A percentile compares a stretch with the other conserved stretches of the same genome.
Conservation (phyloP, 2,797 vertebrate species). For the Pterois miles region DNA sequence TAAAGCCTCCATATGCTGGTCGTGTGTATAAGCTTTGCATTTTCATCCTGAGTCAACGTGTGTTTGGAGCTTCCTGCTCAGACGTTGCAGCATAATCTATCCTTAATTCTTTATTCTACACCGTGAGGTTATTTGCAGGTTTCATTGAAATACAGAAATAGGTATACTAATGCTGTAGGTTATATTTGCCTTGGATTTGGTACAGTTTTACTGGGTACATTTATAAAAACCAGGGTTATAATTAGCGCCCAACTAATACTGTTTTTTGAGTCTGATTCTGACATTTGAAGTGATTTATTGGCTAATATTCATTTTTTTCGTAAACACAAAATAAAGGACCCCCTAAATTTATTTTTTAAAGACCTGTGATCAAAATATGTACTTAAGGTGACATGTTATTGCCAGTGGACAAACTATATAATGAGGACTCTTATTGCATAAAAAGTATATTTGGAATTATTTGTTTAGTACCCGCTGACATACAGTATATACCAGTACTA, state of each 20-base stretch:
- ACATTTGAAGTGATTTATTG: no score
- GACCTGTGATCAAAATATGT: background rate
- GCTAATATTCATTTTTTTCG: no score
- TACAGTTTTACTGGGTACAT: background rate
- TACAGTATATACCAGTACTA: background rate
- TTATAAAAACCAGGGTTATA: background rate
- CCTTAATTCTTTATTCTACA: constrained; percentile 26
- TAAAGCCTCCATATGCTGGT: constrained; percentile 2
- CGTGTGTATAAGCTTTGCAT: constrained; percentile 7
- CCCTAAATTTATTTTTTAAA: background rate
- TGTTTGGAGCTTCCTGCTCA: constrained; percentile 16
- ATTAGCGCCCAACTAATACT: background rate
- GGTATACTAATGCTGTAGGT: background rate
- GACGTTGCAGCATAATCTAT: constrained; percentile 4
- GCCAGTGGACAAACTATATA: background rate
- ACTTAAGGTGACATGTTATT: background rate
- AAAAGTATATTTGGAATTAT: background rate
- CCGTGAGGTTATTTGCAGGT: constrained; percentile 19
- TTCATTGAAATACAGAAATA: constrained; percentile 23
- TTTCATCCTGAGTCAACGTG: constrained; percentile 4
- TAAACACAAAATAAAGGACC: background rate
- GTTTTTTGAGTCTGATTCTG: background rate
- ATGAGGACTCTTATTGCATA: background rate
- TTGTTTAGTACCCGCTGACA: background rate
- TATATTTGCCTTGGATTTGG: constrained; percentile 13